These are phyloP conservation scores for Alcis repandata DNA, from an alignment of 2,888 invertebrate genomes.

Conservation along the genomic window DNA sequence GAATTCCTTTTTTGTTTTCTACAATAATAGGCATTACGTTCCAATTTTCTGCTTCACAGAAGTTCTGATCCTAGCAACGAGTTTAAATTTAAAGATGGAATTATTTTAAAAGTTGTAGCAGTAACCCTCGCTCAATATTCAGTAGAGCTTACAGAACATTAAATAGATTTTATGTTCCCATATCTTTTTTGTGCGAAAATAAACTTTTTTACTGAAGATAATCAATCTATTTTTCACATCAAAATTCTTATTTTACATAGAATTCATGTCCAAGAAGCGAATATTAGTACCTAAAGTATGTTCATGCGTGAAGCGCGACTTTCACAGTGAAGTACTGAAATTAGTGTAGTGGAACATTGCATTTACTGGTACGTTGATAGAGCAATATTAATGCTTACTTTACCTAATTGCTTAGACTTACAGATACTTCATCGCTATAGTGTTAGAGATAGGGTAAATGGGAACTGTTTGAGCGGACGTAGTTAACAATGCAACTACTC, in stretches of 20 bases:
- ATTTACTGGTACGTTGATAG: conserved; percentile 5
- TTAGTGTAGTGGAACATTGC: conserved; percentile 2
- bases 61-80: neutral
- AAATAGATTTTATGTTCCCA: neutral
- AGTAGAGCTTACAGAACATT: neutral
- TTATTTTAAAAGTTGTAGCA: neutral
- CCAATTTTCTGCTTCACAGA: conserved; percentile 1
- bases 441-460: no score
- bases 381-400: no score
- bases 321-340: conserved; percentile 2
- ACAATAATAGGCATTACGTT: conserved; percentile 13
- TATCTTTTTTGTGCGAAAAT: neutral
- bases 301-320: neutral
- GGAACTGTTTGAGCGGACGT: no score
- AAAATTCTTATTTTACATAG: neutral
- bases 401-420: no score
- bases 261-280: neutral
- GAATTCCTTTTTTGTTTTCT: conserved; percentile 26
- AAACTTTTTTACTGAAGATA: no score
- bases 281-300: neutral
- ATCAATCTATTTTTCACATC: no score
- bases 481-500: no score
- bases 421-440: no score
- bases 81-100: neutral
- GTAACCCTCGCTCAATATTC: neutral